Evolutionary conservation across 2,113 vertebrate species (phyloP).

Genomic region (Sinocyclocheilus rhinocerous): DNA sequence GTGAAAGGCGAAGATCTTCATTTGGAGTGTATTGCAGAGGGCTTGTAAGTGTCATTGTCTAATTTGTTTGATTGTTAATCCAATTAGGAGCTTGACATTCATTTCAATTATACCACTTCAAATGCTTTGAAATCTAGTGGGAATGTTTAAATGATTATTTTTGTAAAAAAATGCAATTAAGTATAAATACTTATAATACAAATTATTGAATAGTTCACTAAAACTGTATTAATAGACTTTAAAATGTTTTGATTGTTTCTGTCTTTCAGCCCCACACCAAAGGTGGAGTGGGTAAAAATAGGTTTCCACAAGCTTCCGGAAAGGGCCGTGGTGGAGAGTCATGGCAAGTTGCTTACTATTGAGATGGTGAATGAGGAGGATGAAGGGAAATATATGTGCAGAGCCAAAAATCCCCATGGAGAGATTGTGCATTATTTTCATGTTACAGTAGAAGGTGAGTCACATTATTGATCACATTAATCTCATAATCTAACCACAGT

Average conservation of each 20-base stretch:
- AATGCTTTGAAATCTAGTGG: not conserved
- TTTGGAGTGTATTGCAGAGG: slow-evolving; percentile 93
- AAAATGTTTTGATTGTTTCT: not conserved
- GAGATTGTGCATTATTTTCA: slow-evolving; percentile 79
- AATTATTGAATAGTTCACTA: not conserved
- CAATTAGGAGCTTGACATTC: not conserved
- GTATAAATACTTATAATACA: not conserved
- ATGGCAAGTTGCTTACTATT: slow-evolving; percentile 83
- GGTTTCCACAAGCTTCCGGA: slow-evolving; percentile 69
- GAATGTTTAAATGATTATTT: not conserved
- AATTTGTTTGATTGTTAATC: not conserved
- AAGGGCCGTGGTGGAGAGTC: slow-evolving; percentile 74
- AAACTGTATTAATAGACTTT: not conserved
- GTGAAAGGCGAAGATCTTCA: slow-evolving; percentile 87
- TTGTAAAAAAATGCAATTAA: not conserved
- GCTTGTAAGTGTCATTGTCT: slow-evolving; percentile 83
- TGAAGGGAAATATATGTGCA: slow-evolving; percentile 86
- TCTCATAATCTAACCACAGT: not conserved
- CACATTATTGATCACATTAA: not conserved
- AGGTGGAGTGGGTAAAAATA: slow-evolving; percentile 82
- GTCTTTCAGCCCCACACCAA: slow-evolving; percentile 85
- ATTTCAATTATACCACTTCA: not conserved
- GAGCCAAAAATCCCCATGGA: slow-evolving; percentile 82
- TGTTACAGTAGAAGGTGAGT: slow-evolving; percentile 86
- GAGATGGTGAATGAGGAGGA: slow-evolving; percentile 77